phyloP scores from a whole-genome alignment of 2,113 vertebrate species.

The Todiramphus chloris region DNA sequence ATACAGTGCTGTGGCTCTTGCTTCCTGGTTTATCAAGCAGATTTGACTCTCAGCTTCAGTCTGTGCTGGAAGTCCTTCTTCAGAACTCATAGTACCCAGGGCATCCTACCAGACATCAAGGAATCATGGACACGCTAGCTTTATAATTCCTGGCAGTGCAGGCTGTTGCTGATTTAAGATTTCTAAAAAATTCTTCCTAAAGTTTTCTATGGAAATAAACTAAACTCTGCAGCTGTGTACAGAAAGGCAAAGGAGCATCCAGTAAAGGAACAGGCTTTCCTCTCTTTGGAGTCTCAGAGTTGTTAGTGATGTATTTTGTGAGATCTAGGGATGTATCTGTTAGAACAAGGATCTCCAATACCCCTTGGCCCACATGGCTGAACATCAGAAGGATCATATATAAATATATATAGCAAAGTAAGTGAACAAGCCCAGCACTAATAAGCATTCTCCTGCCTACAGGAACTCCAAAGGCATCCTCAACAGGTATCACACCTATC shows the following conservation, averaged over 20 bases:
- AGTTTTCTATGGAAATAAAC: neutral
- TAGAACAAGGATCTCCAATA: neutral
- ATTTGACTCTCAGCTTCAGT: neutral
- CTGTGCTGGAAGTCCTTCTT: neutral
- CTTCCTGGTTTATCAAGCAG: neutral
- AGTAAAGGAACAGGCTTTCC: neutral
- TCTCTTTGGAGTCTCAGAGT: neutral
- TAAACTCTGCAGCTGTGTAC: neutral
- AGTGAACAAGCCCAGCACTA: neutral
- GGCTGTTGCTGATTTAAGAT: neutral
- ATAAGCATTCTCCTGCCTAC: neutral
- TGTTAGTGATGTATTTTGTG: neutral
- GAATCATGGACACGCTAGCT: neutral
- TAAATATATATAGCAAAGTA: neutral
- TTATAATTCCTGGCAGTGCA: neutral
- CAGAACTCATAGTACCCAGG: neutral
- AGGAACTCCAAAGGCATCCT: neutral
- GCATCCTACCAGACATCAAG: neutral
- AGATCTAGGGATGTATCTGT: neutral
- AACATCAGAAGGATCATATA: neutral
- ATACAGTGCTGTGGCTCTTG: neutral
- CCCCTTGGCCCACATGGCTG: neutral
- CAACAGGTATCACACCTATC: neutral
- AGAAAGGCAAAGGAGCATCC: neutral
- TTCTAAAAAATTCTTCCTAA: neutral